phyloP scores from a whole-genome alignment of 2,888 invertebrate genomes.

The Diploptera punctata region DNA sequence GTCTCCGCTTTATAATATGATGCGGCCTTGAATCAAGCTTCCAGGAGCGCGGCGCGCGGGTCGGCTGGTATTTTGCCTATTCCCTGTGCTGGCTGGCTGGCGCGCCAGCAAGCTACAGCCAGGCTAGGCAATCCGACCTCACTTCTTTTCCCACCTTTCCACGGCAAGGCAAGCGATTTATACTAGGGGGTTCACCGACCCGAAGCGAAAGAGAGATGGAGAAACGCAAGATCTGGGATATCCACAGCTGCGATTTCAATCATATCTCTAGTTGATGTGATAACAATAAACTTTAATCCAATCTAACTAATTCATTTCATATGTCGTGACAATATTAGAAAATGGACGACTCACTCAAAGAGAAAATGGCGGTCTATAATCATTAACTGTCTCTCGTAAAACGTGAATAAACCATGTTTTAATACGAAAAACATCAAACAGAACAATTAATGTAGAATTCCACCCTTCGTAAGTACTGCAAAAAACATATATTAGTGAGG shows the following conservation, averaged over 20 bases:
- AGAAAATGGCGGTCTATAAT: conserved; percentile 11
- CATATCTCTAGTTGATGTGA: too few relatives aligned
- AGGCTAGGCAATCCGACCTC: conserved; percentile 24
- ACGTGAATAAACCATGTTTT: too few relatives aligned
- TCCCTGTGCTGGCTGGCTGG: conserved; percentile 40
- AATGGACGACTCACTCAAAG: background rate
- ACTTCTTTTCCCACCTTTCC: conserved; percentile 32
- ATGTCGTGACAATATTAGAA: too few relatives aligned
- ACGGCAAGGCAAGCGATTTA: conserved; percentile 23
- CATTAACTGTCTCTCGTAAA: too few relatives aligned
- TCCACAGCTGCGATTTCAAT: too few relatives aligned
- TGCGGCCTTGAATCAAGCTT: conserved; percentile 33
- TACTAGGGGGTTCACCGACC: conserved; percentile 42
- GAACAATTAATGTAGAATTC: too few relatives aligned
- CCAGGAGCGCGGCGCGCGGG: conserved; percentile 30
- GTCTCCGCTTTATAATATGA: conserved; percentile 27
- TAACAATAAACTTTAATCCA: too few relatives aligned
- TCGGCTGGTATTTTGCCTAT: conserved; percentile 40
- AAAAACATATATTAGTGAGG: too few relatives aligned
- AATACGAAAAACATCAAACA: too few relatives aligned
- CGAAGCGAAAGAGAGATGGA: background rate
- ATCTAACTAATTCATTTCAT: too few relatives aligned
- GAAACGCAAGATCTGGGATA: too few relatives aligned
- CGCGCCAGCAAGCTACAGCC: conserved; percentile 31
- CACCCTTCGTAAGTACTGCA: too few relatives aligned